Conservation (phyloP, 2,113 vertebrate genomes). For the Elaphurus davidianus region DNA sequence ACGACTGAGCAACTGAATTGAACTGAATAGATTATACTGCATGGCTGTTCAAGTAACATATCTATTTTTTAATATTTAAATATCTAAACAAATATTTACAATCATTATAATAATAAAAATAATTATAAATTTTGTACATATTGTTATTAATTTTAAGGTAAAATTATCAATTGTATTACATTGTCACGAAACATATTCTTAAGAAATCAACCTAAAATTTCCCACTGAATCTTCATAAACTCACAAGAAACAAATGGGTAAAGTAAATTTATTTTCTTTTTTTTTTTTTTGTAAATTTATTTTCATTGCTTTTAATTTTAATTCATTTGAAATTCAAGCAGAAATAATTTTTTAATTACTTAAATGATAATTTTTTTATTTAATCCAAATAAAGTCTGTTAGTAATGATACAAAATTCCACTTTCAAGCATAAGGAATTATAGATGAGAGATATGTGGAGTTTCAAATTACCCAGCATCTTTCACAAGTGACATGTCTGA, state of each 20-base stretch:
- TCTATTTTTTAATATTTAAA: neutral
- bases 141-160: neutral
- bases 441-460: neutral
- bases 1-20: neutral
- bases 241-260: neutral
- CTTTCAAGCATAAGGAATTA: constrained; percentile 3
- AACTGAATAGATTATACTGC: neutral
- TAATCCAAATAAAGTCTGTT: constrained; percentile 40
- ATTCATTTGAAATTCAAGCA: neutral
- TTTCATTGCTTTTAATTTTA: constrained; percentile 14
- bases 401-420: constrained; percentile 7
- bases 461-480: constrained; percentile 48
- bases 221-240: neutral
- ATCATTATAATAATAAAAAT: neutral
- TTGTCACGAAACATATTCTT: neutral
- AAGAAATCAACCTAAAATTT: neutral
- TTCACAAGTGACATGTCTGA: constrained; percentile 56
- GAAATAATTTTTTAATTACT: constrained; percentile 22
- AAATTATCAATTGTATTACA: neutral
- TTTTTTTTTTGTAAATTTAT: neutral
- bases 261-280: neutral
- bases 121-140: neutral
- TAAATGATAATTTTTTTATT: constrained; percentile 18
- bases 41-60: neutral
- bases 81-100: neutral